phyloP scores from a whole-genome alignment of 2,113 vertebrate species.

The Butorides virescens region DNA sequence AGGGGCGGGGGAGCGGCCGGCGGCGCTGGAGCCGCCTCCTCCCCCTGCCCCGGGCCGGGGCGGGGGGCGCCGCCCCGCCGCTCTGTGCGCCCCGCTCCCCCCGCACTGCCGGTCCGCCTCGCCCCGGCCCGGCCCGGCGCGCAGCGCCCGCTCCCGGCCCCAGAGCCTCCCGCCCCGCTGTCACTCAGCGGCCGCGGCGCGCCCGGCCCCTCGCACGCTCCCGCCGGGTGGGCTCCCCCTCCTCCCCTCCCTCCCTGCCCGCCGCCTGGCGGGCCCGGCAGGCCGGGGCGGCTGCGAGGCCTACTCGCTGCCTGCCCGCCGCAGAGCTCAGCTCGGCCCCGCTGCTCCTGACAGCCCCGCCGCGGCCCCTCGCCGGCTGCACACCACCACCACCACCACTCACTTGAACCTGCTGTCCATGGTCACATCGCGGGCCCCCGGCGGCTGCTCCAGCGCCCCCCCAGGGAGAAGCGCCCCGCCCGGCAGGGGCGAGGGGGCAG shows the following conservation, averaged over 20 bases:
- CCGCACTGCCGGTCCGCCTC: neutral
- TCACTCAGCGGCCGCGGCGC: neutral
- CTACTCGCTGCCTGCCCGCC: neutral
- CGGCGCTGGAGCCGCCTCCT: neutral
- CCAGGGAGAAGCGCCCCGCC: neutral
- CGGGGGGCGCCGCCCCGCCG: neutral
- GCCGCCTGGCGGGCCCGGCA: neutral
- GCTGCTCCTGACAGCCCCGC: neutral
- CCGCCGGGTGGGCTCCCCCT: neutral
- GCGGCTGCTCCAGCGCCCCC: conserved; percentile 30
- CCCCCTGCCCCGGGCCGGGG: neutral
- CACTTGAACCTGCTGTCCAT: conserved; percentile 93
- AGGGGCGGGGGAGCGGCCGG: no score
- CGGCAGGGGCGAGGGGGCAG: neutral
- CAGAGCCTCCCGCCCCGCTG: neutral
- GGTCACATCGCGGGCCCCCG: conserved; percentile 82
- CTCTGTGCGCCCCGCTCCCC: neutral
- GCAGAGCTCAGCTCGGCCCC: neutral
- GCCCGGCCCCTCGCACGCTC: neutral
- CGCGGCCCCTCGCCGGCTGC: neutral
- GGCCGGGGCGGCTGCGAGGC: conserved; percentile 45
- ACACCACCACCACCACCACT: conserved; percentile 42
- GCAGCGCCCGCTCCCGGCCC: neutral
- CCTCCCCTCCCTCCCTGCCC: neutral
- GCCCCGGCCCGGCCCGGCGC: neutral